Conservation (phyloP, 2,797 vertebrate genomes). For the Mastacembelus armatus region DNA sequence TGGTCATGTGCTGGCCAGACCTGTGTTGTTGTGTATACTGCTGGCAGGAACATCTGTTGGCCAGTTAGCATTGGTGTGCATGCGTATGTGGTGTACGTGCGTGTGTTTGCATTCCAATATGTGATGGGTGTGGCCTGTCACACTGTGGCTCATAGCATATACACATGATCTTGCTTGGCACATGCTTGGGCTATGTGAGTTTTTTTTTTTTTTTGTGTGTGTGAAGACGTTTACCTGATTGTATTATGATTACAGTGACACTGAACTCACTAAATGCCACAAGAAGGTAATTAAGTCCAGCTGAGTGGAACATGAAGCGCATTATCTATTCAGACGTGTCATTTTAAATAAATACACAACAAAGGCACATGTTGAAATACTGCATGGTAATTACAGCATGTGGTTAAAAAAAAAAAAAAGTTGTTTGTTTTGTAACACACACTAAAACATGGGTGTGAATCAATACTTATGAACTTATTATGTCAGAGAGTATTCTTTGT, state of each 20-base stretch:
- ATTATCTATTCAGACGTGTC: background rate
- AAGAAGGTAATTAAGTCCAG: too few relatives aligned
- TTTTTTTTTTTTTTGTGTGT: background rate
- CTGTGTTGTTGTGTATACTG: constrained; percentile 23
- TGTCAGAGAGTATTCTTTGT: constrained; percentile 34
- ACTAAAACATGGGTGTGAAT: constrained; percentile 37
- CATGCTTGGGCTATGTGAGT: background rate
- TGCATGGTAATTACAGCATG: constrained; percentile 18
- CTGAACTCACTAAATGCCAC: background rate
- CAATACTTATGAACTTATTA: constrained; percentile 39
- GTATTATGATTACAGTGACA: background rate
- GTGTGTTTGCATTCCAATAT: constrained; percentile 5
- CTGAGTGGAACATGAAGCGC: too few relatives aligned
- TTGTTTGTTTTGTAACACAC: constrained; percentile 10
- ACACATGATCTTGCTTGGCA: background rate
- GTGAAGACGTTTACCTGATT: background rate
- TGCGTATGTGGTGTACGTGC: too few relatives aligned
- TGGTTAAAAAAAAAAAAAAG: constrained; percentile 3
- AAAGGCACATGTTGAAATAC: background rate
- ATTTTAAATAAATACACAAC: background rate
- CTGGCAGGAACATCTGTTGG: constrained; percentile 32
- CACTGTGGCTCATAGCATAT: background rate
- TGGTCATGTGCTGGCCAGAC: constrained; percentile 11
- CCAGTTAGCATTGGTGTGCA: too few relatives aligned
- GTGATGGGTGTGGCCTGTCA: constrained; percentile 14